phyloP scores from a whole-genome alignment of 2,888 invertebrate species.

The Muscina levida region DNA sequence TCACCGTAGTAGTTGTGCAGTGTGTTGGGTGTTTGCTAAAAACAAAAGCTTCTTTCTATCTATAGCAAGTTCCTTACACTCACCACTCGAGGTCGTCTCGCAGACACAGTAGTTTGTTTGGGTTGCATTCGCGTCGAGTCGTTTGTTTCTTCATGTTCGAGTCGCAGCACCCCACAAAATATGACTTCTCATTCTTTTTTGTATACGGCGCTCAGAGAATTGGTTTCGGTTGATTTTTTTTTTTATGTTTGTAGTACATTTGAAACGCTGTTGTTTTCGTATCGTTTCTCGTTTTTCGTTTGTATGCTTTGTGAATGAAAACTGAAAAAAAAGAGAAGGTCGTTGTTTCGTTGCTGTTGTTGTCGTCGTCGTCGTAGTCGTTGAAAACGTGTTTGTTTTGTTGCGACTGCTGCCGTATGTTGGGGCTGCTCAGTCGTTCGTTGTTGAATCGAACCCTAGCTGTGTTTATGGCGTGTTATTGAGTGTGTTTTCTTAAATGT shows the following conservation, averaged over 20 bases:
- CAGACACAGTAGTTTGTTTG: neutral
- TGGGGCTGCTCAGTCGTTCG: constrained; percentile 3
- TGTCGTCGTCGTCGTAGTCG: constrained; percentile 51
- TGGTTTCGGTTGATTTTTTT: constrained; percentile 31
- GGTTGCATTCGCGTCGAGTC: constrained; percentile 28
- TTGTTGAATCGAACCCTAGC: constrained; percentile 11
- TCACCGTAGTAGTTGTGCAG: neutral
- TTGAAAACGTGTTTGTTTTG: constrained; percentile 57
- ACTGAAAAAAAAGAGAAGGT: constrained; percentile 63
- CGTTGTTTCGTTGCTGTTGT: constrained; percentile 58
- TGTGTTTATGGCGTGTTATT: neutral
- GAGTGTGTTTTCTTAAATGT: too few species aligned
- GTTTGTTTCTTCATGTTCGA: constrained; percentile 19
- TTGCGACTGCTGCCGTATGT: constrained; percentile 1
- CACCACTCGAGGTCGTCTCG: constrained; percentile 52
- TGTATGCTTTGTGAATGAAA: constrained; percentile 51
- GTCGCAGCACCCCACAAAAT: constrained; percentile 29
- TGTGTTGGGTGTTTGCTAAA: too few species aligned
- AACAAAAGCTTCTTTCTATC: too few species aligned
- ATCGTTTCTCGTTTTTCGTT: constrained; percentile 46
- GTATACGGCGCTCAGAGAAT: constrained; percentile 64
- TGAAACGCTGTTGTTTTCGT: constrained; percentile 15
- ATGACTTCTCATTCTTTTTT: constrained; percentile 63
- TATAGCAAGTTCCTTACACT: constrained; percentile 53
- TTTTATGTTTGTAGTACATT: constrained; percentile 23